Evolutionary conservation across 2,113 vertebrate species (phyloP).

Genomic region (Saimiri boliviensis): DNA sequence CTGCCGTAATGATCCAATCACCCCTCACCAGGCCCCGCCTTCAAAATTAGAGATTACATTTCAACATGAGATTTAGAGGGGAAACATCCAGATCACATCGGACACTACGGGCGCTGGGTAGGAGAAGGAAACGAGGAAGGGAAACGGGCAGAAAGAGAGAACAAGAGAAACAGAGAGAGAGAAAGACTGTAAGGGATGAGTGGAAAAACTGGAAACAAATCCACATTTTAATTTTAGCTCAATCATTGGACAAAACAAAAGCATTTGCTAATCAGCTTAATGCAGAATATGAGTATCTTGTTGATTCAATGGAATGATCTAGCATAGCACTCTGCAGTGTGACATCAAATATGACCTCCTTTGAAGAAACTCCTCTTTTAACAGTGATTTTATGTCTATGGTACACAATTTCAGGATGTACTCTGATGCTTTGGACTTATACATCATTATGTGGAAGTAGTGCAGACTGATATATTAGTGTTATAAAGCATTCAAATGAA

Average conservation of each 20-base stretch:
- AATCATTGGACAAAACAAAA: background rate
- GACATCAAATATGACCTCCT: background rate
- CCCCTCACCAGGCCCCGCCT: too few species aligned
- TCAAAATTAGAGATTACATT: too few species aligned
- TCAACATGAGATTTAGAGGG: too few species aligned
- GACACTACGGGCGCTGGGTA: too few species aligned
- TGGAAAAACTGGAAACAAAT: background rate
- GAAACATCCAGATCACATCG: too few species aligned
- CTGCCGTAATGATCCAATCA: too few species aligned
- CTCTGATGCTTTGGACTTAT: background rate
- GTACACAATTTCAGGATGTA: background rate
- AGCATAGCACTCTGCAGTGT: background rate
- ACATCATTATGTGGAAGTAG: background rate
- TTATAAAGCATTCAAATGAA: conserved; percentile 50
- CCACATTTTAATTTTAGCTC: background rate
- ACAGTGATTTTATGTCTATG: background rate
- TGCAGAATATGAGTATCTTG: background rate
- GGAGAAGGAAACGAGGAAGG: background rate
- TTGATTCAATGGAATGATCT: background rate
- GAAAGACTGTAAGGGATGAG: background rate
- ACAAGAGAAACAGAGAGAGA: background rate
- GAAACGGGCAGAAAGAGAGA: background rate
- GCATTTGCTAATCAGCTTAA: background rate
- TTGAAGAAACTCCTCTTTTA: background rate
- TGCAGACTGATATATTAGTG: conserved; percentile 8